Percentiles rank a stretch among this genome's conserved stretches.
These are phyloP conservation scores for Saccostrea cuccullata DNA, from an alignment of 1,140 invertebrate genomes.

Conservation along the genomic window DNA sequence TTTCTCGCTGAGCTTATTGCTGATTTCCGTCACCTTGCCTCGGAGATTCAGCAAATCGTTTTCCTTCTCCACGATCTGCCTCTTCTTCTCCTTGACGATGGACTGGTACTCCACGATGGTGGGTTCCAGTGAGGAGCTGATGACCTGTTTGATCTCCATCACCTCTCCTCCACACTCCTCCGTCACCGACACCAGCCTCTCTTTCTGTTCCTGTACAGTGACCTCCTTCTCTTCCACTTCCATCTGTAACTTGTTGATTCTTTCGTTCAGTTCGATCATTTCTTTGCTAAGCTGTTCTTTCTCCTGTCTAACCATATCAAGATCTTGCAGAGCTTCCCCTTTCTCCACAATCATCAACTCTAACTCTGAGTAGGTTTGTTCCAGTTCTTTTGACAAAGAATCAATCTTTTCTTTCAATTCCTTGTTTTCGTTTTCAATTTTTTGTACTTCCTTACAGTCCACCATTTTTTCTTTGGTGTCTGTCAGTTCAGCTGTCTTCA, in stretches of 20 bases:
- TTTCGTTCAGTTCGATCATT: conserved; percentile 39
- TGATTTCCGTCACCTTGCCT: conserved; percentile 41
- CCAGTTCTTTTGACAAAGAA: not conserved
- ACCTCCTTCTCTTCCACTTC: conserved; percentile 35
- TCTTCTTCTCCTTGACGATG: conserved; percentile 44
- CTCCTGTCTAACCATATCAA: conserved; percentile 43
- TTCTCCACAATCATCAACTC: conserved; percentile 45
- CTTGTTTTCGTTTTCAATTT: conserved; percentile 5
- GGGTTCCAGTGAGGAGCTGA: conserved; percentile 6
- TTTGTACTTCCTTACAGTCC: not conserved
- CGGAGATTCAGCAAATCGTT: conserved; percentile 47
- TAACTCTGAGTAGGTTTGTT: conserved; percentile 40
- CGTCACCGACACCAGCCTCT: not conserved
- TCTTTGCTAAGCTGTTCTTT: not conserved
- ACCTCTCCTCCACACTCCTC: conserved; percentile 22
- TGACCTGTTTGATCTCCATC: conserved; percentile 10
- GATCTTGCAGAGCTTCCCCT: conserved; percentile 42
- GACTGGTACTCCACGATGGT: conserved; percentile 44
- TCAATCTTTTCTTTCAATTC: conserved; percentile 31
- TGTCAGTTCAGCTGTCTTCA: conserved; percentile 1
- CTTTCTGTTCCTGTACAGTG: not conserved
- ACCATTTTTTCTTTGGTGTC: conserved; percentile 10
- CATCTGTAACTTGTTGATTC: not conserved
- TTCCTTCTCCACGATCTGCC: conserved; percentile 54
- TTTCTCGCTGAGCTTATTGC: conserved; percentile 48